phyloP scores from a whole-genome alignment of 2,797 vertebrate species.

The Merluccius polli region DNA sequence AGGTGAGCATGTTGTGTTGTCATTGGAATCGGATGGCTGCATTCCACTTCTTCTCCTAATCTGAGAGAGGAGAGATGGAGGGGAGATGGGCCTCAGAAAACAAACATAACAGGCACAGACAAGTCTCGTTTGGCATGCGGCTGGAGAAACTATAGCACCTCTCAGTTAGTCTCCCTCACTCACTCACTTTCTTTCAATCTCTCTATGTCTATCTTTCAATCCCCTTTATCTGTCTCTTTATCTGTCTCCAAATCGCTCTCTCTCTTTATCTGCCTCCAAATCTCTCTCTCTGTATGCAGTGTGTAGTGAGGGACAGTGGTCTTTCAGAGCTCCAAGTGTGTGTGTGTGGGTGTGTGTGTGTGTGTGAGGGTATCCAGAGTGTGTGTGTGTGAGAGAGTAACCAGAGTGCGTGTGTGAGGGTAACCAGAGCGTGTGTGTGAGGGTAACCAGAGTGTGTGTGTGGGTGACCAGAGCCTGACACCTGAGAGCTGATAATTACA shows the following conservation, averaged over 20 bases:
- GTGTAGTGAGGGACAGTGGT: too few relatives aligned
- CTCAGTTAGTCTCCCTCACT: slow-evolving; percentile 8
- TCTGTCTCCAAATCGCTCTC: neutral
- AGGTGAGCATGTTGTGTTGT: neutral
- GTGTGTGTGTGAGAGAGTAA: slow-evolving; percentile 21
- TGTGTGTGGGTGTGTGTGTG: slow-evolving; percentile 37
- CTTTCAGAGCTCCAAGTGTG: too few relatives aligned
- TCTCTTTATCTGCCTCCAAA: slow-evolving; percentile 31
- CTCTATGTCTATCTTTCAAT: slow-evolving; percentile 33
- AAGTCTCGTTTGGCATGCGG: slow-evolving; percentile 47
- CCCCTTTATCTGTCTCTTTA: neutral
- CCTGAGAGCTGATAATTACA: slow-evolving; percentile 65
- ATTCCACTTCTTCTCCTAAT: neutral
- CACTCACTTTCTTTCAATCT: neutral
- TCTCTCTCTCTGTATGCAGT: slow-evolving; percentile 10
- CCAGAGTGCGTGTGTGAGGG: slow-evolving; percentile 33
- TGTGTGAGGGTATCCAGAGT: too few relatives aligned
- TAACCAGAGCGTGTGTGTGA: slow-evolving; percentile 37
- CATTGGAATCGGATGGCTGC: slow-evolving; percentile 15
- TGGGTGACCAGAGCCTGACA: slow-evolving; percentile 44
- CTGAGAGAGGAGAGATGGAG: neutral
- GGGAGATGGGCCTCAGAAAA: slow-evolving; percentile 9
- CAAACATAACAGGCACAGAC: slow-evolving; percentile 39
- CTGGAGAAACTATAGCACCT: slow-evolving; percentile 35
- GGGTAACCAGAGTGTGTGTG: too few relatives aligned